Evolutionary conservation across 2,888 invertebrate genomes (phyloP).

Genomic region (Nomada fabriciana): DNA sequence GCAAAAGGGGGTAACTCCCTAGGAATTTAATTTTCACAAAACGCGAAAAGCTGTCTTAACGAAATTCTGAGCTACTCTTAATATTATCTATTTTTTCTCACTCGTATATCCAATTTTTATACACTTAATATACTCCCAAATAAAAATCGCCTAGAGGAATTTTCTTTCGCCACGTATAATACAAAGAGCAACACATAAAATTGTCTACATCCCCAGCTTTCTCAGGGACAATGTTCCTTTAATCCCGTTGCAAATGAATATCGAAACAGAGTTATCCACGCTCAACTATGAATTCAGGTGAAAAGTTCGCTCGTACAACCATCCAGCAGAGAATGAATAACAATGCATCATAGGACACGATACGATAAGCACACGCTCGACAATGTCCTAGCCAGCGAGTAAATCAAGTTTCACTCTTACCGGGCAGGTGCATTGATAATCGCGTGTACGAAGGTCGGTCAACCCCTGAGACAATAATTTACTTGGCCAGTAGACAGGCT

Average conservation of each 20-base stretch:
- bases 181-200: too few species aligned
- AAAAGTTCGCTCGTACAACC: not conserved
- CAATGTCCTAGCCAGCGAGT: slow-evolving; percentile 6
- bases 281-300: not conserved
- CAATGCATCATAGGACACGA: not conserved
- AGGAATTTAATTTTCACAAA: too few species aligned
- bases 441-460: slow-evolving; percentile 54
- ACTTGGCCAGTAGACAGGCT: slow-evolving; percentile 28
- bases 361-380: not conserved
- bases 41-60: too few species aligned
- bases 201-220: too few species aligned
- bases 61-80: too few species aligned
- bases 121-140: too few species aligned
- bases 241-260: not conserved
- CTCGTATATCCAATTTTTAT: too few species aligned
- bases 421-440: slow-evolving; percentile 44
- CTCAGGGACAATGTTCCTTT: too few species aligned
- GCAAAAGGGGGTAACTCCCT: too few species aligned
- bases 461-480: slow-evolving; percentile 53
- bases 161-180: too few species aligned
- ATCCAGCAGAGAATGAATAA: not conserved
- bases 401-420: slow-evolving; percentile 36
- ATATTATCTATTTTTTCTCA: too few species aligned
- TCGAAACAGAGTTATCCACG: not conserved
- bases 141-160: too few species aligned